These are phyloP conservation scores for Arion vulgaris DNA, from an alignment of 1,140 invertebrate species.

Conservation along the genomic window DNA sequence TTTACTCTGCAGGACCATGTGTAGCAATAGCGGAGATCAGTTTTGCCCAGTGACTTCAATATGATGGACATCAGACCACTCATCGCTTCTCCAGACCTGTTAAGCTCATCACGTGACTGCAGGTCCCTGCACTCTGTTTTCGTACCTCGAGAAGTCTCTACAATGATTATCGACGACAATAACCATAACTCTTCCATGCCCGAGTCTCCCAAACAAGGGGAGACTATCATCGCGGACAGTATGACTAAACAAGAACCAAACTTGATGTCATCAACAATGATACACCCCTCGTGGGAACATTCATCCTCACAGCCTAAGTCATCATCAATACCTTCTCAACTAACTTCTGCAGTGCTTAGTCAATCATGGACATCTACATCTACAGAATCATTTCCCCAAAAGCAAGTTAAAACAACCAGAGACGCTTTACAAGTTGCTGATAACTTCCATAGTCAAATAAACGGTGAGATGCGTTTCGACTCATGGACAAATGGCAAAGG, in stretches of 20 bases:
- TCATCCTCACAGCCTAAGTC: conserved; percentile 6
- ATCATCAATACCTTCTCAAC: neutral
- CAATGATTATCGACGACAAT: conserved; percentile 49
- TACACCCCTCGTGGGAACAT: neutral
- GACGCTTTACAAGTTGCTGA: neutral
- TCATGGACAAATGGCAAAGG: conserved; percentile 3
- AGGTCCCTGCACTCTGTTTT: neutral
- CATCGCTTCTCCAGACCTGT: conserved; percentile 20
- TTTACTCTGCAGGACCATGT: conserved; percentile 38
- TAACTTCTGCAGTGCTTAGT: neutral
- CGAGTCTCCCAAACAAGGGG: conserved; percentile 42
- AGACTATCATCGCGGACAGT: conserved; percentile 35
- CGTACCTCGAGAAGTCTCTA: conserved; percentile 14
- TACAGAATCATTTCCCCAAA: neutral
- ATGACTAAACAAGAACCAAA: conserved; percentile 24
- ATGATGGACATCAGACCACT: conserved; percentile 33
- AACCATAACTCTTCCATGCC: conserved; percentile 41
- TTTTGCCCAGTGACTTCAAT: conserved; percentile 37
- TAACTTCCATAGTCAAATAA: neutral
- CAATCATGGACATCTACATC: neutral
- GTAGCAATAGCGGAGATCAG: conserved; percentile 13
- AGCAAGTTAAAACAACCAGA: neutral
- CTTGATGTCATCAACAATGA: neutral
- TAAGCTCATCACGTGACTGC: neutral
- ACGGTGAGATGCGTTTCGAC: neutral